These are phyloP conservation scores for Drosophila miranda DNA, from an alignment of 1,140 invertebrate species.

Conservation along the genomic window DNA sequence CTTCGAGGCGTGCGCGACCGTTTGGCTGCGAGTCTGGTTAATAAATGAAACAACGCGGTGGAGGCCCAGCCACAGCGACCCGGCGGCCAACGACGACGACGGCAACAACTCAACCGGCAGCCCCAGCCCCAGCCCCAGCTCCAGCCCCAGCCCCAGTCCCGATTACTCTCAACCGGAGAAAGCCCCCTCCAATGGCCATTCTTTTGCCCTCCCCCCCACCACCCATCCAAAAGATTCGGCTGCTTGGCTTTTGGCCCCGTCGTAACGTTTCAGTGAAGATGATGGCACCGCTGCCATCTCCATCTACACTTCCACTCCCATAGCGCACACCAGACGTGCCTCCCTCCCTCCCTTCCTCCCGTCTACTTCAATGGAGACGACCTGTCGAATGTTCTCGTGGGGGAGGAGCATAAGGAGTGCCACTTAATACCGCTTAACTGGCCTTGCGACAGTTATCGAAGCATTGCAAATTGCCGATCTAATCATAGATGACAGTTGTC, in stretches of 20 bases:
- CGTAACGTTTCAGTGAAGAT: constrained; percentile 66
- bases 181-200: constrained; percentile 13
- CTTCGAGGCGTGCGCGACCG: constrained; percentile 52
- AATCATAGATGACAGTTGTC: constrained; percentile 53
- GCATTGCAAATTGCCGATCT: constrained; percentile 77
- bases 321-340: no score
- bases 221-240: constrained; percentile 38
- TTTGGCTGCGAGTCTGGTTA: constrained; percentile 57
- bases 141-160: constrained; percentile 5
- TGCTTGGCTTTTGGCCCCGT: constrained; percentile 68
- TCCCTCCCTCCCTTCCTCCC: no score
- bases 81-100: not conserved
- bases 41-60: constrained; percentile 58
- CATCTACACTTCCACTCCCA: not conserved
- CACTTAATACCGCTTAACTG: constrained; percentile 25
- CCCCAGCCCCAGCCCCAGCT: not conserved
- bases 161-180: constrained; percentile 35
- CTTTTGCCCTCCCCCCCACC: not conserved
- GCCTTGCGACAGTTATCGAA: constrained; percentile 74
- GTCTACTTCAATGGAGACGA: not conserved
- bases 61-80: constrained; percentile 11
- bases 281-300: constrained; percentile 23
- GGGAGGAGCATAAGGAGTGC: not conserved
- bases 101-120: not conserved
- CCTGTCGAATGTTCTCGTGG: constrained; percentile 53